phyloP scores from a whole-genome alignment of 2,797 vertebrate species.

The Falco biarmicus region DNA sequence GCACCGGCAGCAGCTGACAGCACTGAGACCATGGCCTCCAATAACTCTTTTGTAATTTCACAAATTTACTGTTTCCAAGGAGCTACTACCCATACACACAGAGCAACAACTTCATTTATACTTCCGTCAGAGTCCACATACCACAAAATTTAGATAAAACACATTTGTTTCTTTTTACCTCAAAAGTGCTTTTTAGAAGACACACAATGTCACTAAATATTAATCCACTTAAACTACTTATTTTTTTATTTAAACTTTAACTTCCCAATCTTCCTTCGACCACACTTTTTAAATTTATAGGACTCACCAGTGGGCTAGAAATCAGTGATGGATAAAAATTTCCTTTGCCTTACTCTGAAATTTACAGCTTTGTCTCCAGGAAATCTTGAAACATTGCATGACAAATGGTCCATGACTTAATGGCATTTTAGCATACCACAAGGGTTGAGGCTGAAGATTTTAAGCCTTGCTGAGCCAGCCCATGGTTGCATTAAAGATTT shows the following conservation, averaged over 20 bases:
- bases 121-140: not conserved
- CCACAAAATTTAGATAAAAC: not conserved
- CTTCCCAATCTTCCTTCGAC: not conserved
- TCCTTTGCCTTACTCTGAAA: not conserved
- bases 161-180: not conserved
- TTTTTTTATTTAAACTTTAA: not conserved
- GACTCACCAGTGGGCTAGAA: not conserved
- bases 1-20: not conserved
- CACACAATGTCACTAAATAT: not conserved
- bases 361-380: conserved; percentile 17
- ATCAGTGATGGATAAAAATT: not conserved
- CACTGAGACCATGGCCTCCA: not conserved
- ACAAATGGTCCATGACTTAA: not conserved
- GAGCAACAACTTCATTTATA: not conserved
- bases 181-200: not conserved
- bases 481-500: not conserved
- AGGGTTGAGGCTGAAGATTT: not conserved
- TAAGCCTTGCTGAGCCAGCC: conserved; percentile 24
- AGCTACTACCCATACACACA: not conserved
- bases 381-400: not conserved
- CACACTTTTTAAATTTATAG: not conserved
- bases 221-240: not conserved
- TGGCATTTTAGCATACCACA: not conserved
- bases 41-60: not conserved
- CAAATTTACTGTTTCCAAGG: not conserved